Conservation (phyloP, 2,797 vertebrate genomes). For the Hirundo rustica region DNA sequence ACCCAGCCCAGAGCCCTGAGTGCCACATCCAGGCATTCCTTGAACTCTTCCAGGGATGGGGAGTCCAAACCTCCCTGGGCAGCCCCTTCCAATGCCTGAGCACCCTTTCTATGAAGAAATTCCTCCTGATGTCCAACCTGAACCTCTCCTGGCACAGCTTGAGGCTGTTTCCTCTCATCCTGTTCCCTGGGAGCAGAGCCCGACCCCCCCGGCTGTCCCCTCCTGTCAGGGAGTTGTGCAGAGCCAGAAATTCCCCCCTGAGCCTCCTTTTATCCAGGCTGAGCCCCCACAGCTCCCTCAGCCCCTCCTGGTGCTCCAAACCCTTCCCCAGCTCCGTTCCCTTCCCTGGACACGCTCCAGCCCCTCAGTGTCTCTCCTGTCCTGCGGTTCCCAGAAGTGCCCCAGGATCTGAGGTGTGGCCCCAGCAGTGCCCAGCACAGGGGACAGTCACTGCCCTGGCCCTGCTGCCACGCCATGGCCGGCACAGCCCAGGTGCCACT, state of each 20-base stretch:
- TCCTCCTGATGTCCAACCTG: neutral
- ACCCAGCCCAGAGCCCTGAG: too few species aligned
- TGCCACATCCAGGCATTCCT: accelerated
- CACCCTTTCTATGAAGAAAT: neutral
- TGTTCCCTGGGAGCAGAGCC: neutral
- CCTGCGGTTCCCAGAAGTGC: neutral
- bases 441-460: neutral
- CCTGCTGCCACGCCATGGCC: neutral
- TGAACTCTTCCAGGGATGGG: too few species aligned
- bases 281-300: neutral
- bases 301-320: neutral
- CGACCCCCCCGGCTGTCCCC: accelerated
- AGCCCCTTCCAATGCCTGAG: accelerated
- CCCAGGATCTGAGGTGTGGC: neutral
- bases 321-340: neutral
- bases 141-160: accelerated
- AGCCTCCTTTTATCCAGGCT: neutral
- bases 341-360: neutral
- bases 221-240: neutral
- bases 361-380: neutral
- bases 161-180: accelerated
- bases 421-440: neutral
- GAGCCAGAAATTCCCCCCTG: neutral
- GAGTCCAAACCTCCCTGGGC: neutral
- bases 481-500: neutral